Percentiles rank a stretch among this genome's conserved stretches.
phyloP scores from a whole-genome alignment of 35 echinoderm and acorn worm genomes.

The Acanthaster planci region DNA sequence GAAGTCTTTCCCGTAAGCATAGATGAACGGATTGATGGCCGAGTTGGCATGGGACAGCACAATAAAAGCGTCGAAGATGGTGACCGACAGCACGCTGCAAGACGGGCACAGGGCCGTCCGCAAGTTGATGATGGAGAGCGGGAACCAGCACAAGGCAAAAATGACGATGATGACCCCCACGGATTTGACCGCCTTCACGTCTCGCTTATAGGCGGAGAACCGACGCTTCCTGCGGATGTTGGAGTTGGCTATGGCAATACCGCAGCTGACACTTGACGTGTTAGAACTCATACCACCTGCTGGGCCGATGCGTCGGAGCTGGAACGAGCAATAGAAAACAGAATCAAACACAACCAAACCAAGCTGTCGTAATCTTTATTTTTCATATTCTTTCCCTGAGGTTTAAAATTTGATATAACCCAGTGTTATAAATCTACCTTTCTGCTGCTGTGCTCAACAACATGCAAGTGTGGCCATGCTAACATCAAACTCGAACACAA shows the following conservation, averaged over 20 bases:
- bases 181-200: slow-evolving; percentile 60
- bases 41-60: slow-evolving; percentile 64
- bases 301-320: slow-evolving; percentile 46
- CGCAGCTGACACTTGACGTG: slow-evolving; percentile 20
- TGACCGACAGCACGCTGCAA: background rate
- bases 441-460: too few relatives aligned
- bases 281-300: background rate
- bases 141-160: slow-evolving; percentile 65
- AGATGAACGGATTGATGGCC: slow-evolving; percentile 59
- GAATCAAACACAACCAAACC: background rate
- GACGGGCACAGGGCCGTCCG: slow-evolving; percentile 30
- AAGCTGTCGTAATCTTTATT: too few relatives aligned
- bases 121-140: slow-evolving; percentile 55
- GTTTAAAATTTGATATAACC: too few relatives aligned
- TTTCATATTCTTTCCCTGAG: too few relatives aligned
- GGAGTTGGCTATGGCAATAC: background rate
- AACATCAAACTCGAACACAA: too few relatives aligned
- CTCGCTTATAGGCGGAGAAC: slow-evolving; percentile 56
- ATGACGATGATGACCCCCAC: slow-evolving; percentile 63
- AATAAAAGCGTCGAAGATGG: slow-evolving; percentile 28
- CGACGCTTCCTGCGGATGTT: slow-evolving; percentile 36
- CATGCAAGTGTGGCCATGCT: too few relatives aligned
- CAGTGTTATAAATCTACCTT: too few relatives aligned
- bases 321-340: slow-evolving; percentile 8
- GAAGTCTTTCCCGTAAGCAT: slow-evolving; percentile 70